Evolutionary conservation across 2,888 invertebrate genomes (phyloP).

Genomic region (Malthinus seriepunctatus): DNA sequence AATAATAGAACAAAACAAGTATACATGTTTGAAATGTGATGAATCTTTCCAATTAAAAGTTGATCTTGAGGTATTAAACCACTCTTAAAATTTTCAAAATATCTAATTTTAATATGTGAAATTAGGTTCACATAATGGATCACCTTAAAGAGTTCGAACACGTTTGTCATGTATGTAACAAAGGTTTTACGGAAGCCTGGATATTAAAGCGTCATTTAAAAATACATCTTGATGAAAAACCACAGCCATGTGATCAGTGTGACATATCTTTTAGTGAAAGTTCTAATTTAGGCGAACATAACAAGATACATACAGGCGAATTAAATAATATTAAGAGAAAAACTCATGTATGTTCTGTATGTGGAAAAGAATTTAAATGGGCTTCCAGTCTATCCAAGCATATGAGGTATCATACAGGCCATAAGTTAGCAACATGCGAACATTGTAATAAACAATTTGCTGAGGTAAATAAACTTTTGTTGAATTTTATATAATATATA

Average conservation of each 20-base stretch:
- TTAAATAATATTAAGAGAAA: conserved; percentile 54
- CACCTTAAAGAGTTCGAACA: conserved; percentile 52
- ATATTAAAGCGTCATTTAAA: conserved; percentile 55
- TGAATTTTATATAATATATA: no score
- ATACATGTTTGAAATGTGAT: conserved; percentile 51
- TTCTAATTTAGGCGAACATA: conserved; percentile 57
- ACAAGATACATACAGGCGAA: conserved; percentile 57
- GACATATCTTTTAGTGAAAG: conserved; percentile 58
- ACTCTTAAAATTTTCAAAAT: no score
- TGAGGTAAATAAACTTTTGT: conserved; percentile 46
- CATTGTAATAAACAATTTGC: conserved; percentile 57
- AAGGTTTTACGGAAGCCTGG: conserved; percentile 52
- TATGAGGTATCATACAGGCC: conserved; percentile 58
- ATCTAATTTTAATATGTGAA: conserved; percentile 12
- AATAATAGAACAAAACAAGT: conserved; percentile 40
- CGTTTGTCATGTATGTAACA: conserved; percentile 51
- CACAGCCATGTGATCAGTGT: conserved; percentile 56
- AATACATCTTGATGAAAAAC: conserved; percentile 55
- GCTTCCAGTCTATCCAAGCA: conserved; percentile 58
- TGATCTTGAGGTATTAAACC: conserved; percentile 50
- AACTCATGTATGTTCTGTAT: conserved; percentile 55
- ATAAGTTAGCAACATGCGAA: conserved; percentile 54
- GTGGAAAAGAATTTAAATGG: conserved; percentile 58
- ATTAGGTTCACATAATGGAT: conserved; percentile 52
- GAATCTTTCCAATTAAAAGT: conserved; percentile 50